These are phyloP conservation scores for Siderastrea siderea DNA, from an alignment of 92 coral and sea anemone species.

Conservation along the genomic window DNA sequence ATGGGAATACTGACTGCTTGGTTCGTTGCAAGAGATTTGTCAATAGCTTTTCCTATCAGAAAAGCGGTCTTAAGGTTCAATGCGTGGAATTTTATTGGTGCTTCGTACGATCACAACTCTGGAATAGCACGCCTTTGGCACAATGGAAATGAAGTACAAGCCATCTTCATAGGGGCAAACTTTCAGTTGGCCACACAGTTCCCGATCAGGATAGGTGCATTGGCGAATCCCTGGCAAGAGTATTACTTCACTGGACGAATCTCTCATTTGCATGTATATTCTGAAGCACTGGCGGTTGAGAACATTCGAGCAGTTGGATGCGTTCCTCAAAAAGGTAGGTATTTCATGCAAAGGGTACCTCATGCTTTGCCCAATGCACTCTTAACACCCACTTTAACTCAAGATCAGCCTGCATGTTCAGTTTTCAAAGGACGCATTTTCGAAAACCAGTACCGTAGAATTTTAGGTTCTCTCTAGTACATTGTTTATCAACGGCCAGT, in stretches of 20 bases:
- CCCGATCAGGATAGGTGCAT: slow-evolving; percentile 43
- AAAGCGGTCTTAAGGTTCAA: slow-evolving; percentile 7
- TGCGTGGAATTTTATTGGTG: slow-evolving; percentile 52
- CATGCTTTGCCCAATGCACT: too few species aligned
- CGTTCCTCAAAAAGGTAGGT: slow-evolving; percentile 10
- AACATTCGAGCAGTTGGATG: slow-evolving; percentile 35
- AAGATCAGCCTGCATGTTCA: too few species aligned
- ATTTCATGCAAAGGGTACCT: not conserved
- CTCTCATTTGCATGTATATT: slow-evolving; percentile 55
- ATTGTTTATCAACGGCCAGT: too few species aligned
- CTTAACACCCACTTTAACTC: too few species aligned
- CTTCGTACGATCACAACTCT: slow-evolving; percentile 31
- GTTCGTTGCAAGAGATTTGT: slow-evolving; percentile 27
- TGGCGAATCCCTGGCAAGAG: slow-evolving; percentile 19
- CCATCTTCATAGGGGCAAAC: not conserved
- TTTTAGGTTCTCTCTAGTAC: too few species aligned
- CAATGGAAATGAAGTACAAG: slow-evolving; percentile 38
- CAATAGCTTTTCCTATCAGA: not conserved
- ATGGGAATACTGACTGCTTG: slow-evolving; percentile 11
- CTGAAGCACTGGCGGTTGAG: slow-evolving; percentile 11
- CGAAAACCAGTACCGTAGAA: too few species aligned
- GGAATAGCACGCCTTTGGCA: slow-evolving; percentile 50
- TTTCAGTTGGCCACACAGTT: slow-evolving; percentile 36
- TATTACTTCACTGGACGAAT: slow-evolving; percentile 68
- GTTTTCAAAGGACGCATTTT: too few species aligned